Conservation (phyloP, 2,888 invertebrate genomes). For the Andrena haemorrhoa region DNA sequence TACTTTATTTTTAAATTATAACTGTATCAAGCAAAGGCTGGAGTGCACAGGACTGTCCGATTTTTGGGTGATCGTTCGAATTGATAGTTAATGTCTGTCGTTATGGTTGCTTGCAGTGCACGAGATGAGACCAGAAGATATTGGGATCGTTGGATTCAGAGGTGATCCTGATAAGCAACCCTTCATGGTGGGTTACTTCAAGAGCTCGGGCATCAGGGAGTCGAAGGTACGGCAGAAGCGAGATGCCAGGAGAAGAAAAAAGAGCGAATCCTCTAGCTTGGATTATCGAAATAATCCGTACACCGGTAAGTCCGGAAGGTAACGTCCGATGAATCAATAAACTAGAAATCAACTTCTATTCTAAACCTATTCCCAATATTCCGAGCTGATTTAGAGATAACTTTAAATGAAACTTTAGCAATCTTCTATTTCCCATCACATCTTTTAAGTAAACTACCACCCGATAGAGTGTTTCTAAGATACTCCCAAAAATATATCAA, state of each 20-base stretch:
- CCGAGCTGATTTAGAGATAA: background rate
- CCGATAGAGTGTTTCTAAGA: too few relatives aligned
- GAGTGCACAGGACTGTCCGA: too few relatives aligned
- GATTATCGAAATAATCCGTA: constrained; percentile 87
- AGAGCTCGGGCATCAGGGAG: constrained; percentile 87
- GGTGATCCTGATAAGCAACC: constrained; percentile 94
- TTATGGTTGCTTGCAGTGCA: constrained; percentile 85
- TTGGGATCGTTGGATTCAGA: constrained; percentile 92
- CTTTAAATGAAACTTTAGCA: background rate
- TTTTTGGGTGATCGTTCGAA: background rate
- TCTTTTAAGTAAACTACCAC: too few relatives aligned
- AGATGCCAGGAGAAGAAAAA: constrained; percentile 87
- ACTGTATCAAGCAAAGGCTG: too few relatives aligned
- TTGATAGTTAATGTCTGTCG: background rate
- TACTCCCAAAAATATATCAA: too few relatives aligned
- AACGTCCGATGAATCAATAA: constrained; percentile 33
- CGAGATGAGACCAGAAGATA: constrained; percentile 93
- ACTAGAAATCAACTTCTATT: background rate
- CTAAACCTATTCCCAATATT: background rate
- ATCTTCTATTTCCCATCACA: too few relatives aligned
- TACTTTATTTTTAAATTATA: too few relatives aligned
- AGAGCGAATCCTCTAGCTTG: constrained; percentile 82
- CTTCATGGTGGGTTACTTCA: constrained; percentile 96
- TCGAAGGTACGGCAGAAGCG: constrained; percentile 87
- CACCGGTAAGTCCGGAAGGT: constrained; percentile 83